phyloP scores from a whole-genome alignment of 2,797 vertebrate species.

The Xyrichtys novacula region DNA sequence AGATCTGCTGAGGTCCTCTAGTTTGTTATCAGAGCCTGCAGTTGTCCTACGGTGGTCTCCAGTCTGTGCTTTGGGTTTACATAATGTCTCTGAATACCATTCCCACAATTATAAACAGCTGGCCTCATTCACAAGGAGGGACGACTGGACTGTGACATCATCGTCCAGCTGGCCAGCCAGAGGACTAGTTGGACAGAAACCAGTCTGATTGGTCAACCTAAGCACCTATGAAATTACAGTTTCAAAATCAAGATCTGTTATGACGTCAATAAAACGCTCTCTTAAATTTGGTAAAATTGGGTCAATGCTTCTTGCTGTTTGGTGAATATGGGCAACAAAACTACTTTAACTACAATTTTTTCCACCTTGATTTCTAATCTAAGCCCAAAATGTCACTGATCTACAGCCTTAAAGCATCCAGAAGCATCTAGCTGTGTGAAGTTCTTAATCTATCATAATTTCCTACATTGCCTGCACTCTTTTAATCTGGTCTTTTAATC shows the following conservation, averaged over 20 bases:
- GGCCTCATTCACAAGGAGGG: slow-evolving; percentile 55
- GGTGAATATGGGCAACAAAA: not conserved
- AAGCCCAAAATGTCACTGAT: not conserved
- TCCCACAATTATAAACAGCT: slow-evolving; percentile 70
- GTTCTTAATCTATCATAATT: not conserved
- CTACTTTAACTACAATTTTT: not conserved
- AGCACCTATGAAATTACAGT: slow-evolving; percentile 14
- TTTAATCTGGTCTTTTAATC: slow-evolving; percentile 9
- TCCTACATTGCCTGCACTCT: not conserved
- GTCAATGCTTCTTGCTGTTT: no score
- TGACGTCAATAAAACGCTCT: not conserved
- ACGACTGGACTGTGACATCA: slow-evolving; percentile 49
- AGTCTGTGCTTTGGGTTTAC: slow-evolving; percentile 36
- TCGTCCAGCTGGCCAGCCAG: slow-evolving; percentile 13
- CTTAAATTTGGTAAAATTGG: no score
- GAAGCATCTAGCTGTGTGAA: not conserved
- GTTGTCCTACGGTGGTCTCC: slow-evolving; percentile 12
- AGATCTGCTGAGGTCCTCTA: slow-evolving; percentile 13
- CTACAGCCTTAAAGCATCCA: not conserved
- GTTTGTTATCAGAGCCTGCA: slow-evolving; percentile 43
- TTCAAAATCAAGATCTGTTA: no score
- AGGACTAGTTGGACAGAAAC: slow-evolving; percentile 3
- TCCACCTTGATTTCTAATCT: not conserved
- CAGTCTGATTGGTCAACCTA: slow-evolving; percentile 11
- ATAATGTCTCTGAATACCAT: slow-evolving; percentile 44